These are phyloP conservation scores for Triplophysa bombifrons DNA, from an alignment of 2,797 vertebrate species.

Conservation along the genomic window DNA sequence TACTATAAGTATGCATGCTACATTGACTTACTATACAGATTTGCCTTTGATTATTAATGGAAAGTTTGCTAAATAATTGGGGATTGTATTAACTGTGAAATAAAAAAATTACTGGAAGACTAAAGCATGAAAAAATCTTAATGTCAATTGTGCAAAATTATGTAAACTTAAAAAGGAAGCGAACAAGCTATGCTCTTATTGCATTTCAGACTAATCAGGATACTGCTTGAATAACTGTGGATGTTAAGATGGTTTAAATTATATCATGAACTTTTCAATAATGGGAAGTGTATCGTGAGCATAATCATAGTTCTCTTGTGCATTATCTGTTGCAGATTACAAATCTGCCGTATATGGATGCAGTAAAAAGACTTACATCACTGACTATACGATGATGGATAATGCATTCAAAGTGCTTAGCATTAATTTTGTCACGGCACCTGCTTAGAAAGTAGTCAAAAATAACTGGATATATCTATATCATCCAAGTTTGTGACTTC, in stretches of 20 bases:
- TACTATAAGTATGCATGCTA: neutral
- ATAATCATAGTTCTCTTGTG: neutral
- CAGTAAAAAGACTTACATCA: neutral
- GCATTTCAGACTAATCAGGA: neutral
- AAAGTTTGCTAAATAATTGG: neutral
- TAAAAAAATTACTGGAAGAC: neutral
- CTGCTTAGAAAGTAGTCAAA: too few relatives aligned
- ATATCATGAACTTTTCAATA: constrained; percentile 13
- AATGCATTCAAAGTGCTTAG: neutral
- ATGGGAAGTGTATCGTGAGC: neutral
- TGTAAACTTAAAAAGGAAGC: neutral
- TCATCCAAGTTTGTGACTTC: too few relatives aligned
- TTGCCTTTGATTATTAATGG: neutral
- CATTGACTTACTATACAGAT: neutral
- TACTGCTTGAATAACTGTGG: constrained; percentile 1
- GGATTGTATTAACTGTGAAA: neutral
- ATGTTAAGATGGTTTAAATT: neutral
- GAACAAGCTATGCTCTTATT: neutral
- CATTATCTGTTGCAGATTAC: constrained; percentile 8
- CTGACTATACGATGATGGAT: neutral
- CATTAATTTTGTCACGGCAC: too few relatives aligned
- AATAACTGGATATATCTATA: too few relatives aligned
- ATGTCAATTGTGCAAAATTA: neutral
- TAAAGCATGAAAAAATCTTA: neutral
- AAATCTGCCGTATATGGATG: neutral